Evolutionary conservation across 1,140 invertebrate genomes (phyloP), one percentile per base, ranked within the genome.

Genomic region (Saccostrea cuccullata): DNA sequence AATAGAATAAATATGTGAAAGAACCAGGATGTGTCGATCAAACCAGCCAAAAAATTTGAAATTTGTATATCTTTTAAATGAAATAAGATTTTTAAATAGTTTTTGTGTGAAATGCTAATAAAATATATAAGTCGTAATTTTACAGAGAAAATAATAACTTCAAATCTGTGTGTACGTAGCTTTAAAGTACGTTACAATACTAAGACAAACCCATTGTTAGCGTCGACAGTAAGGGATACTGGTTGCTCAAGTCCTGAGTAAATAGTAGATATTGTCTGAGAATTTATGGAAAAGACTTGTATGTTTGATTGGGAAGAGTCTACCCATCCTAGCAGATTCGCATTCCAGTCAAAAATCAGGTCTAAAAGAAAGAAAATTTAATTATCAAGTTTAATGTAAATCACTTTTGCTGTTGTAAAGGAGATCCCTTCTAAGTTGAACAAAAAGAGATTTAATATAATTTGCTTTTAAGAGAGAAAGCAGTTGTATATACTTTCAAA

Each of bases 331-430:
- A 67, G 60, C n/a, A 67, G 60, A 67, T 67, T 67, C 20, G 60
- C 60, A n/a, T n/a, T 67, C 60, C 60, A 67, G 60, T 67, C 60
- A 67, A 67, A 67, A 67, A 67, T 67, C 60, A 67, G 23, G 23
- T 67, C 60, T 67, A 23, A 5, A 17, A 4, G 20, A n/a, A 47
- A 47, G 5, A 47, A 47, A 47, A 47, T 47, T 47, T 47, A 9
- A 47, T 47, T 47, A 47, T 47, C 47, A 47, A 47, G 47, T 47
- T 47, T 47, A 47, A 47, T 47, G 5, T 9, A 5, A 47, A 47
- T 8, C 47, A 47, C 47, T 47, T 47, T 47, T 6, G 47, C 1
- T 47, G 47, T 47, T 47, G 47, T 47, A 47, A 47, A 47, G 9
- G 47, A 47, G 9, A 47, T 47, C 9, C 9, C 6, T 47, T 47